Percentiles rank a stretch among this genome's conserved stretches.
phyloP scores from a whole-genome alignment of 2,797 vertebrate species.

The Staurois parvus region DNA sequence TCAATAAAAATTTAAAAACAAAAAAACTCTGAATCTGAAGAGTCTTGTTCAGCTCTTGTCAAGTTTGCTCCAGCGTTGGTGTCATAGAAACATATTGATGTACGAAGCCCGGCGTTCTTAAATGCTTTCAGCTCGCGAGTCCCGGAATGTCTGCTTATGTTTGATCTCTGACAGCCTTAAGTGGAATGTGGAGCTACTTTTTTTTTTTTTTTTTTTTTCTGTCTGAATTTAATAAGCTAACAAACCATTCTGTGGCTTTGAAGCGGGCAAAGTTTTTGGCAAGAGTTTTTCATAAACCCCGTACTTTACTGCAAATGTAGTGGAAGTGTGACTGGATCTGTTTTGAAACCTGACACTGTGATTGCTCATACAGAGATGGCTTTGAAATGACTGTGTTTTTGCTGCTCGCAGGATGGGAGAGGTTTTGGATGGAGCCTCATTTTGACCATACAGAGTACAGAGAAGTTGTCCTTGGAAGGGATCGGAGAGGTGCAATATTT shows the following conservation, averaged over 20 bases:
- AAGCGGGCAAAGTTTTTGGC: slow-evolving; percentile 31
- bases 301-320: slow-evolving; percentile 43
- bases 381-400: slow-evolving; percentile 44
- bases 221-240: slow-evolving; percentile 50
- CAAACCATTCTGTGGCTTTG: slow-evolving; percentile 43
- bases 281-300: slow-evolving; percentile 29
- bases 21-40: background rate
- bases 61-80: background rate
- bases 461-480: slow-evolving; percentile 55
- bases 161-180: slow-evolving; percentile 47
- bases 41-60: background rate
- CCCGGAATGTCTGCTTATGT: slow-evolving; percentile 19
- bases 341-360: slow-evolving; percentile 45
- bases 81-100: background rate
- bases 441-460: slow-evolving; percentile 39
- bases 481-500: slow-evolving; percentile 16
- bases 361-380: slow-evolving; percentile 34
- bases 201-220: slow-evolving; percentile 2
- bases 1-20: too few species aligned
- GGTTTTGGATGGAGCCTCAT: background rate
- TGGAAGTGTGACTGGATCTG: slow-evolving; percentile 50
- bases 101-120: background rate
- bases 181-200: slow-evolving; percentile 25
- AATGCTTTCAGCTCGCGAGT: background rate
- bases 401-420: slow-evolving; percentile 29